Evolutionary conservation across 2,797 vertebrate species (phyloP), one percentile per base, ranked within the genome.

Genomic region (Dermochelys coriacea): DNA sequence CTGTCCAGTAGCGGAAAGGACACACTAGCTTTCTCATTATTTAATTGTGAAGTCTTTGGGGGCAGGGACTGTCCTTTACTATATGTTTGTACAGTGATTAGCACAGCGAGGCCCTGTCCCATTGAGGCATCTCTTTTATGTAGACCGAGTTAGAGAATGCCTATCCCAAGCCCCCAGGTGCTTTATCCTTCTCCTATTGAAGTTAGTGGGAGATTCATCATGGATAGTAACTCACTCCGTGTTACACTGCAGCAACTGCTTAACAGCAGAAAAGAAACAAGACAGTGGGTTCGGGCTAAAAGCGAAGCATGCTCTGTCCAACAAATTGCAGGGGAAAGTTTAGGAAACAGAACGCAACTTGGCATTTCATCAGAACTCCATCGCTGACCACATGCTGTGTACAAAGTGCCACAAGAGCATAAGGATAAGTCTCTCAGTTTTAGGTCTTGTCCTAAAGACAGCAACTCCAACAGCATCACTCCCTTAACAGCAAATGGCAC

Each of bases 241-340:
- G 0, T n/a, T 51, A n/a, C 8, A 3, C 84, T 27, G 5, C 0
- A 0, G 41, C n/a, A 95, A 47, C 29, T 88, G 50, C 79, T 87
- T 68, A 80, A 86, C 12, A 75, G 78, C 27, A 83, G 50, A 85
- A 68, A 41, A 91, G 64, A 78, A 93, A 86, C 52, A 49, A 41
- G 0, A 4, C n/a, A 85, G 51, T 0, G 0, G 52, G 4, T 0
- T 37, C 74, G 51, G 34, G 37, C 54, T 93, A 51, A n/a, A 90
- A 88, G 51, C 0, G 0, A 78, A 95, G 34, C 0, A 0, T n/a
- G 19, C 45, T 82, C 45, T 3, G 2, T 51, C 85, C 88, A 54
- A 4, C 19, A 81, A 5, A 29, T 95, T 93, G 59, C 89, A 90
- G 52, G 61, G 31, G 52, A 19, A 86, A 89, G 84, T 85, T 0